A percentile compares a stretch with the other conserved stretches of the same genome.
phyloP scores from a whole-genome alignment of 2,888 invertebrate genomes.

The Cataglyphis albicans region DNA sequence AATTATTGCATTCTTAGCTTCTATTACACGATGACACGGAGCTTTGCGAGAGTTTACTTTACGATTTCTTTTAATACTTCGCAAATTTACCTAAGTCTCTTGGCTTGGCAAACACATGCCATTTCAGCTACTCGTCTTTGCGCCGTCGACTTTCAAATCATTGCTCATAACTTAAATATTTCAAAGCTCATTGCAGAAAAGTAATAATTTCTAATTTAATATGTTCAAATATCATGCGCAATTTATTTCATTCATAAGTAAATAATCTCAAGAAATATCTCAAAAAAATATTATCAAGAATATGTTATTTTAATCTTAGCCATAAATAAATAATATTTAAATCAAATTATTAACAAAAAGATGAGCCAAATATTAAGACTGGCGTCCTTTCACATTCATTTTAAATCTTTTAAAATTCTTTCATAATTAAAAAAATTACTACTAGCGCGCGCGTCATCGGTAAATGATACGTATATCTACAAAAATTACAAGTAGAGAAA shows the following conservation, averaged over 20 bases:
- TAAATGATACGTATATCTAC: not conserved
- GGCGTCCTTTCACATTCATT: not conserved
- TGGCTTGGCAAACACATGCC: slow-evolving; percentile 21
- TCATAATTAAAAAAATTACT: not conserved
- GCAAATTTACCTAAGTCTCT: slow-evolving; percentile 64
- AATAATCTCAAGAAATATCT: not conserved
- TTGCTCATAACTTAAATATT: slow-evolving; percentile 10
- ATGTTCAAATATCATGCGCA: not conserved
- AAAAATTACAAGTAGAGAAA: not conserved
- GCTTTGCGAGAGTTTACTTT: slow-evolving; percentile 54
- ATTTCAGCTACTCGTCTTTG: slow-evolving; percentile 62
- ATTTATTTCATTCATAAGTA: not conserved
- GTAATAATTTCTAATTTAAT: slow-evolving; percentile 17
- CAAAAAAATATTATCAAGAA: not conserved
- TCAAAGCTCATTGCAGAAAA: not conserved
- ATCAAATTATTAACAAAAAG: not conserved
- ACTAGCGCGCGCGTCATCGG: not conserved
- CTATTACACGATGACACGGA: not conserved
- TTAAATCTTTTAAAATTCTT: not conserved
- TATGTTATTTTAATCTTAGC: not conserved
- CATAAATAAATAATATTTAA: not conserved
- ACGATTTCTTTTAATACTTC: slow-evolving; percentile 60
- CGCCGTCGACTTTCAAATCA: slow-evolving; percentile 53
- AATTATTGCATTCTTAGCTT: slow-evolving; percentile 17
- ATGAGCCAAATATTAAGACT: not conserved